Conservation (phyloP, 1,140 invertebrate genomes). For the Acromyrmex heyeri region DNA sequence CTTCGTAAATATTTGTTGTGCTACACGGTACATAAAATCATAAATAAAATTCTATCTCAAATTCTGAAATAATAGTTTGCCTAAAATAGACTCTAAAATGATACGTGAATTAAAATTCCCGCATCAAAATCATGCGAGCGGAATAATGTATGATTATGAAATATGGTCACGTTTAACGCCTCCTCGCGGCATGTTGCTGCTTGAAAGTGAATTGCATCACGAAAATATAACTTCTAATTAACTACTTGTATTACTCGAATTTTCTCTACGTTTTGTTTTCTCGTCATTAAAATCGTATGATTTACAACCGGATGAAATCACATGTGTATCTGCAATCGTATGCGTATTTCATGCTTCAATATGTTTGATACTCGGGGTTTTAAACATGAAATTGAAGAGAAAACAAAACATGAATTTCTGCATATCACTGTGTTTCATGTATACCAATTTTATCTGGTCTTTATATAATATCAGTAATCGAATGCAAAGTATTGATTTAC, state of each 20-base stretch:
- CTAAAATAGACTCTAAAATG: not conserved
- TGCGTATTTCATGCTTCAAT: not conserved
- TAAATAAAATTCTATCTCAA: slow-evolving; percentile 4
- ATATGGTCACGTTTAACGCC: not conserved
- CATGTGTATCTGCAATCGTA: not conserved
- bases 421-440: not conserved
- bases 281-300: not conserved
- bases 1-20: slow-evolving; percentile 12
- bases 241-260: not conserved
- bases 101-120: not conserved
- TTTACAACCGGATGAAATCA: not conserved
- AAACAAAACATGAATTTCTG: not conserved
- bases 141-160: slow-evolving; percentile 36
- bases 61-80: not conserved
- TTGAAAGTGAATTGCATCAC: slow-evolving; percentile 24
- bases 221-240: slow-evolving; percentile 31
- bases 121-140: not conserved
- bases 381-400: not conserved
- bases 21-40: not conserved
- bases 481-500: not conserved
- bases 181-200: not conserved
- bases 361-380: not conserved
- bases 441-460: not conserved
- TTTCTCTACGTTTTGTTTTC: slow-evolving; percentile 3
- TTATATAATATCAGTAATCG: slow-evolving; percentile 11